Base-by-base conservation (phyloP, 2,113 vertebrate genomes). In the Apteryx mantelli region DNA sequence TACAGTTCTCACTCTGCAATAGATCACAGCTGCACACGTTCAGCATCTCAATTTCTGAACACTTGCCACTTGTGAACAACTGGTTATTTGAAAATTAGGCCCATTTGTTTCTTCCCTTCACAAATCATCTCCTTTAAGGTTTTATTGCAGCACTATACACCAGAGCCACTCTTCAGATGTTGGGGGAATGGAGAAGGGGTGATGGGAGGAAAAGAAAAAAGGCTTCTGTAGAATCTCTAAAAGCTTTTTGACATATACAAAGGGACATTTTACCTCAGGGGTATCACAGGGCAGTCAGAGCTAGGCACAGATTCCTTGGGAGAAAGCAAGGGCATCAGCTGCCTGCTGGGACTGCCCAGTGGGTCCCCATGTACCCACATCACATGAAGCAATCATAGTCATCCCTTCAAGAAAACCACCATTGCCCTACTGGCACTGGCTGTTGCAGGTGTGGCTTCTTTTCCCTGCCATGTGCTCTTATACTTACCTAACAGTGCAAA, bases 11-110 rank as follows among this genome's bases (percentile, higher is more conserved):
- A 52, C 71, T 76, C 85, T 82, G 55, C 86, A 65, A 36, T 69
- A 92, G 53, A 80, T 76, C 61, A 86, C 95, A 98, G 95, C 91
- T 97, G 93, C 70, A 74, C 36, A 87, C 28, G 56, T 46, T 75
- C 93, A 94, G 79, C 93, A 77, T 97, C 75, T 91, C 78, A 93
- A 22, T 91, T 91, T 79, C 56, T 91, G 79, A 96, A 92, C 78
- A 88, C 44, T 95, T 94, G 24, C 63, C 46, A 88, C 8, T 68
- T 91, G 63, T 89, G 82, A 96, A 63, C 32, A 86, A 58, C 4
- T 90, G 28, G 14, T 77, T 92, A 89, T 88, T 91, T 91, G 79
- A 82, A 97, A 96, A 95, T 92, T 60, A 96, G 83, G 40, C 56
- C n/a, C 24, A 79, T 88, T 95, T 36, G 2, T 90, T 93, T 63